phyloP scores from a whole-genome alignment of 2,113 vertebrate genomes.

The Parotia lawesii region DNA sequence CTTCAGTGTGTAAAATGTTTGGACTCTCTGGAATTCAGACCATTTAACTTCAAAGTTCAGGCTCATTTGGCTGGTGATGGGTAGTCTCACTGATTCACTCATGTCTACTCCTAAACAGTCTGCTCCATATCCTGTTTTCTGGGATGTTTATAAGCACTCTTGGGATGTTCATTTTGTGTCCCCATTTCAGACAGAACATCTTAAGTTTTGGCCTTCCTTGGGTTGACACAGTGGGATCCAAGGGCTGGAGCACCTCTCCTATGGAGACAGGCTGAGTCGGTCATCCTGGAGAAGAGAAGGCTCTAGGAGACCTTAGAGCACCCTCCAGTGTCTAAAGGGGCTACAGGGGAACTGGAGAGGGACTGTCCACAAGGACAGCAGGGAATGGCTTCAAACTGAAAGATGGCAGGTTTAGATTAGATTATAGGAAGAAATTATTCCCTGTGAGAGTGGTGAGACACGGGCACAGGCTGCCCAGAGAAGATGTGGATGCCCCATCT shows the following conservation, averaged over 20 bases:
- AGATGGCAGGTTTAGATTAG: not conserved
- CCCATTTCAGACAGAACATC: not conserved
- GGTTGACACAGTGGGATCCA: not conserved
- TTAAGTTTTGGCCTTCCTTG: not conserved
- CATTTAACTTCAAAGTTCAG: slow-evolving; percentile 8
- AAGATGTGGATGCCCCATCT: not conserved
- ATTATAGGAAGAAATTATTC: not conserved
- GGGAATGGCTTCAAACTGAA: not conserved
- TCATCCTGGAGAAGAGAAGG: not conserved
- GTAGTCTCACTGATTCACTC: not conserved
- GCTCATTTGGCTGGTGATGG: not conserved
- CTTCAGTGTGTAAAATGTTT: not conserved
- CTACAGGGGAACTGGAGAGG: not conserved
- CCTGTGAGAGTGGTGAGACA: not conserved
- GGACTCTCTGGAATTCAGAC: slow-evolving; percentile 1
- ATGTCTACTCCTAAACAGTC: not conserved
- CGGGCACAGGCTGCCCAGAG: not conserved
- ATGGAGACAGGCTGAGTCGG: rapidly evolving
- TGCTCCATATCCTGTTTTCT: slow-evolving; percentile 11
- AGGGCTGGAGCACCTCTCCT: not conserved
- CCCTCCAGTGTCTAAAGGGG: not conserved
- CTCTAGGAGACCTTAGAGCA: not conserved
- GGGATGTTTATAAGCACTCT: not conserved
- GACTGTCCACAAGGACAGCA: not conserved
- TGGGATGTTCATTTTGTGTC: not conserved